phyloP scores from a whole-genome alignment of 1,140 invertebrate genomes.

The Mylabris phalerata region DNA sequence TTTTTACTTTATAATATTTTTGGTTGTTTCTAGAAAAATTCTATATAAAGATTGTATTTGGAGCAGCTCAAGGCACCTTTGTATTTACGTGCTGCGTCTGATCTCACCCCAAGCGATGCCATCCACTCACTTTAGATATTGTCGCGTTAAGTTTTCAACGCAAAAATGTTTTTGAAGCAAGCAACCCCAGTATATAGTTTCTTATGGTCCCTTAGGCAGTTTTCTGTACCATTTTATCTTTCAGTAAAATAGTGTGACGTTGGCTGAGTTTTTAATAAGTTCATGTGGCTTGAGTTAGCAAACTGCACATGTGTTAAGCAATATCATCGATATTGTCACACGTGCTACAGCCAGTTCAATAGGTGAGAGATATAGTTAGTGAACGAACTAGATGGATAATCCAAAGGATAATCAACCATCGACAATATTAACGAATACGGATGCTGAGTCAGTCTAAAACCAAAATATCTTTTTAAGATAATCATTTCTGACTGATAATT shows the following conservation, averaged over 20 bases:
- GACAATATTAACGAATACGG: conserved; percentile 21
- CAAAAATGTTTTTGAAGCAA: conserved; percentile 29
- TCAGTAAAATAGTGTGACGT: conserved; percentile 8
- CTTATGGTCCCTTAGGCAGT: conserved; percentile 18
- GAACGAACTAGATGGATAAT: neutral
- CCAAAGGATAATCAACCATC: conserved; percentile 21
- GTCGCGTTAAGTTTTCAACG: conserved; percentile 29
- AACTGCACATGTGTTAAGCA: neutral
- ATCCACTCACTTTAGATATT: conserved; percentile 24
- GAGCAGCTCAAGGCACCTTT: conserved; percentile 26
- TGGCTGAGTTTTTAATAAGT: conserved; percentile 8
- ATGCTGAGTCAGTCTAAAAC: conserved; percentile 29
- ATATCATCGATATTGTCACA: neutral
- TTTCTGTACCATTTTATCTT: conserved; percentile 13
- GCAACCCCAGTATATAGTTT: conserved; percentile 24
- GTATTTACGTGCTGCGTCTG: conserved; percentile 28
- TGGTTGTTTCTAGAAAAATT: conserved; percentile 24
- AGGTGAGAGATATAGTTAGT: neutral
- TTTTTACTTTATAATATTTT: conserved; percentile 32
- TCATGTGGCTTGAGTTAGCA: neutral
- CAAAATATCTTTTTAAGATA: conserved; percentile 26
- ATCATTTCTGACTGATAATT: conserved; percentile 31
- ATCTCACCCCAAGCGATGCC: conserved; percentile 21
- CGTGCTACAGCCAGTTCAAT: conserved; percentile 9
- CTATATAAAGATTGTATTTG: conserved; percentile 33